Evolutionary conservation across 2,113 vertebrate genomes (phyloP), one percentile per base, ranked within the genome.

Genomic region (Malurus melanocephalus): DNA sequence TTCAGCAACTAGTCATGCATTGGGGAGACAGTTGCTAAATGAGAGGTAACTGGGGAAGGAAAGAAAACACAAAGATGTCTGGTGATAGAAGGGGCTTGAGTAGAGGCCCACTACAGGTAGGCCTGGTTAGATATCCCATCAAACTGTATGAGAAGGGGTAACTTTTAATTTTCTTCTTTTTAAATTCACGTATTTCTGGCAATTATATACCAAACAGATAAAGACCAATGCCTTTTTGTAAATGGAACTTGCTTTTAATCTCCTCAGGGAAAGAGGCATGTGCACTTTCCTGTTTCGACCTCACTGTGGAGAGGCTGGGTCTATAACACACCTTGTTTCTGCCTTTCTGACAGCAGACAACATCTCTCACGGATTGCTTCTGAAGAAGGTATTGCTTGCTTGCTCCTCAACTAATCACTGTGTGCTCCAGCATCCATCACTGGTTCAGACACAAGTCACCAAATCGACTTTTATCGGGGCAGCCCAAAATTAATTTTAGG

Each of bases 271-370:
- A 92, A 96, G 98, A 88, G 98, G 99, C 30, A 97, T 99, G 83
- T 99, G 98, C 97, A 99, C 99, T 2, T 99, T 99, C 93, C 97
- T 98, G 80, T 99, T 99, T 88, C 98, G 99, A 43, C 99, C 99
- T 49, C 99, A 99, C 96, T 99, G 99, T 68, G 99, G 99, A 15
- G 99, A 99, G 96, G 99, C 99, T 1, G 99, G 99, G 38, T 99
- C 99, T 94, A 99, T 99, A 97, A 99, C 99, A 21, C 99, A 99
- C 92, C 96, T 99, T 82, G 99, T 99, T n/a, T 98, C 99, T 7
- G 98, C 99, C 90, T 99, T 99, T 94, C 97, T 99, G 42, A 99
- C 98, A 11, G 98, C 99, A 0, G 99, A 99, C 96, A 99, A 99
- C 96, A 99, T 99, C 96, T 99, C 99, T 46, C 99, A 99, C 0